Evolutionary conservation across 2,797 vertebrate species (phyloP), one percentile per base, ranked within the genome.

Genomic region (Danio albolineatus): DNA sequence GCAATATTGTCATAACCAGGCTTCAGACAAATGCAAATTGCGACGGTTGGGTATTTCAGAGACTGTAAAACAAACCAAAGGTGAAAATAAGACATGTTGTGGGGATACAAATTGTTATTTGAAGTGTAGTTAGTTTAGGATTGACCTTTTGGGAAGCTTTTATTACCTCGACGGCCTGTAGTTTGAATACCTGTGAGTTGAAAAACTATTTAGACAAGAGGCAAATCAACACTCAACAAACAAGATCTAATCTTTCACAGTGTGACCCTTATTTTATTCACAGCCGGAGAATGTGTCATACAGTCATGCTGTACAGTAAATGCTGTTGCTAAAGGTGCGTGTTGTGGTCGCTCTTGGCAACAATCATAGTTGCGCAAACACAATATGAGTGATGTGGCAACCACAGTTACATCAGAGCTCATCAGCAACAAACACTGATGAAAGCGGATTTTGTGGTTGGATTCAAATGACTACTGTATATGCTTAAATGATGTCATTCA

Each of bases 131-230:
- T 95, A 94, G 93, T 93, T 75, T 77, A 81, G 88, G 87, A 90
- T 85, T 83, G 88, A 89, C 87, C 89, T 85, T 91, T 91, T 91
- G 78, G 86, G 90, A 92, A 89, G 78, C 84, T 64, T 83, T 54
- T 81, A 90, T 95, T 95, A 95, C 94, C 94, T 95, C 90, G 66
- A 80, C 59, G 92, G 88, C 82, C 91, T 94, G 94, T 94, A 92
- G 91, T 93, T 92, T 92, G 92, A 94, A 92, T 92, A 94, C 91
- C 93, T 90, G 86, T 88, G 82, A 76, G 81, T 91, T 91, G 93
- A 93, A 91, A 91, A 92, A 91, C 93, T 95, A 92, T 91, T 92
- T 84, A 94, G 95, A 95, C 90, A 95, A 91, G 95, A 94, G 94
- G 95, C 95, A 97, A 94, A 97, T 85, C 78, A 93, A 65, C 91